Base-by-base conservation (phyloP, 2,113 vertebrate species). In the Barbus barbus region DNA sequence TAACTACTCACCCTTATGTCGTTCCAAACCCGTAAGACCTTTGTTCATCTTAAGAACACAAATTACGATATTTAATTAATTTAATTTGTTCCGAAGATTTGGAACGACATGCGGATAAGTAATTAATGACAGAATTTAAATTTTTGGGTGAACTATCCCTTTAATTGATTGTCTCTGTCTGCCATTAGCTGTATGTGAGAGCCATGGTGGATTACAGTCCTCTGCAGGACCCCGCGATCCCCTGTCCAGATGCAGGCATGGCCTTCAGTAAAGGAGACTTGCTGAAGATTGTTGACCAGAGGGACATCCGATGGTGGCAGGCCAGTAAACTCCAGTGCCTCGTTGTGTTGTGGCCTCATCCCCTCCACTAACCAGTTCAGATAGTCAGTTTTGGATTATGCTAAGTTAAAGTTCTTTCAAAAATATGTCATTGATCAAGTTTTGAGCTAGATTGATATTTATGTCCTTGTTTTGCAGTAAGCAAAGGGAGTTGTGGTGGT, bases 201-300 rank as follows among this genome's bases (percentile, higher is more conserved):
- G 95, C 97, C 3, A 96, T 98, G 96, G 94, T 94, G 12, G 95
- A 97, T 89, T 99, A 98, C 91, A 94, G 94, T 92, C 97, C 97
- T 58, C 91, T 92, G 87, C 94, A 96, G 85, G 97, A 99, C 88
- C 90, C 95, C 5, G 81, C 93, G 76, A 98, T 97, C 87, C 97
- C 97, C 0, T 99, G 97, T 31, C 90, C 92, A 0, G 94, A 96
- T 1, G 97, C 96, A 2, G 97, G 97, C 0, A 89, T 98, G 93
- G 90, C 93, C 3, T 99, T 98, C 87, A 94, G 91, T 87, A 95
- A 94, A 84, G 96, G 97, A 14, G 97, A 98, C 85, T 94, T 99
- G 87, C 95, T 98, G 83, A 95, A 98, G 93, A 93, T 99, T 46
- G 97, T 98, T 46, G 96, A 98, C 90, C 97, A 96, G 91, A 96